phyloP scores from a whole-genome alignment of 2,797 vertebrate species.

The Capromys pilorides region DNA sequence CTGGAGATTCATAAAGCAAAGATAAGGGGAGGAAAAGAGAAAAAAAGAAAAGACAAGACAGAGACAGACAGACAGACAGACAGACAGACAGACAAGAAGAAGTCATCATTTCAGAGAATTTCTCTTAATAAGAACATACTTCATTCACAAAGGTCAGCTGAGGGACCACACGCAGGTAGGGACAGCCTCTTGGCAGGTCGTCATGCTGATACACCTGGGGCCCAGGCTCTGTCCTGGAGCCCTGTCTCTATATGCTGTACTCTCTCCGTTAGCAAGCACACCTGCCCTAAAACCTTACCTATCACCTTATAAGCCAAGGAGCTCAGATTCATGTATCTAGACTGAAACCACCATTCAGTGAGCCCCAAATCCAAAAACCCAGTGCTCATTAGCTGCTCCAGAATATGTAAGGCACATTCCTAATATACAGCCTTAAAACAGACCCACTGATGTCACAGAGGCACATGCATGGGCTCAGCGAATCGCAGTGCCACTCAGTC shows the following conservation, averaged over 20 bases:
- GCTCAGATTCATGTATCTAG: not conserved
- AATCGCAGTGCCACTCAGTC: too few relatives aligned
- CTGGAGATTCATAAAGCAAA: conserved; percentile 30
- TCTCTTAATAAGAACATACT: conserved; percentile 24
- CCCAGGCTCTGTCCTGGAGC: not conserved
- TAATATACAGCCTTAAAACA: not conserved
- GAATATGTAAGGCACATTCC: not conserved
- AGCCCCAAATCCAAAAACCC: not conserved
- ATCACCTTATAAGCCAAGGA: not conserved
- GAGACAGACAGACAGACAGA: too few relatives aligned
- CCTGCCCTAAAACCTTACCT: not conserved
- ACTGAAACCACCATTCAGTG: not conserved
- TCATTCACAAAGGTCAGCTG: conserved; percentile 53
- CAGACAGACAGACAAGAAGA: conserved; percentile 15
- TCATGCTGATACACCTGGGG: too few relatives aligned
- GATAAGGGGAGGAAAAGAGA: not conserved
- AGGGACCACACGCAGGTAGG: conserved; percentile 15
- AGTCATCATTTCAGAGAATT: conserved; percentile 55
- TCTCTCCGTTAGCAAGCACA: not conserved
- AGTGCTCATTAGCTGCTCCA: not conserved
- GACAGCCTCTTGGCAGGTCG: not conserved
- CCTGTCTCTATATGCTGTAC: not conserved
- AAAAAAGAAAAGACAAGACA: too few relatives aligned
- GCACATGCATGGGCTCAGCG: rapidly evolving
- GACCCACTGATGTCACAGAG: not conserved